A percentile compares a stretch with the other conserved stretches of the same genome.
Evolutionary conservation across 2,113 vertebrate species (phyloP).

Genomic region (Motacilla alba): DNA sequence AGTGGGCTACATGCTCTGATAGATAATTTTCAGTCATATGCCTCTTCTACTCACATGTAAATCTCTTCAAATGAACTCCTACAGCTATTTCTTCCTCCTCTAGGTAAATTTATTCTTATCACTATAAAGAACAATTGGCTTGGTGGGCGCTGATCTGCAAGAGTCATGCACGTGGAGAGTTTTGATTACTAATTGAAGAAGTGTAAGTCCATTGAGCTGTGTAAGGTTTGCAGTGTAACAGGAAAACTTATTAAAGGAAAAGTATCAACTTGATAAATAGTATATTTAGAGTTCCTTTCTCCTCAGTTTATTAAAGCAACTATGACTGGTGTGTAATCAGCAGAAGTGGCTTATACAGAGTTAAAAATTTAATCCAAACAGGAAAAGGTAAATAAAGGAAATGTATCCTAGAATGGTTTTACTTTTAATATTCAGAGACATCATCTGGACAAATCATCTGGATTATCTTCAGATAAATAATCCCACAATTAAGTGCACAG

Average conservation of each 20-base stretch:
- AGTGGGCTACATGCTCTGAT: not conserved
- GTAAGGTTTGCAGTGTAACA: not conserved
- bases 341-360: not conserved
- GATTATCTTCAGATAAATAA: not conserved
- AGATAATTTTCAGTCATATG: not conserved
- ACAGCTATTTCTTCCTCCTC: not conserved
- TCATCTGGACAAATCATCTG: not conserved
- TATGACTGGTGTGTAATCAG: not conserved
- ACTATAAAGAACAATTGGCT: not conserved
- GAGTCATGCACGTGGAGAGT: not conserved
- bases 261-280: constrained; percentile 10
- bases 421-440: not conserved
- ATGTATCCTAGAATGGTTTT: not conserved
- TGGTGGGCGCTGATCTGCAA: not conserved
- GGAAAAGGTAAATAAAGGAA: not conserved
- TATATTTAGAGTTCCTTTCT: not conserved
- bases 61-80: not conserved
- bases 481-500: not conserved
- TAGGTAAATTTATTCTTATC: not conserved
- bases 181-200: constrained; percentile 27
- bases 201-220: not conserved
- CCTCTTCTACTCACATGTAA: not conserved
- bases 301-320: not conserved
- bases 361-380: not conserved
- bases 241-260: constrained; percentile 15